These are phyloP conservation scores for Spialia ferax DNA, from an alignment of 2,888 invertebrate species.

Conservation along the genomic window DNA sequence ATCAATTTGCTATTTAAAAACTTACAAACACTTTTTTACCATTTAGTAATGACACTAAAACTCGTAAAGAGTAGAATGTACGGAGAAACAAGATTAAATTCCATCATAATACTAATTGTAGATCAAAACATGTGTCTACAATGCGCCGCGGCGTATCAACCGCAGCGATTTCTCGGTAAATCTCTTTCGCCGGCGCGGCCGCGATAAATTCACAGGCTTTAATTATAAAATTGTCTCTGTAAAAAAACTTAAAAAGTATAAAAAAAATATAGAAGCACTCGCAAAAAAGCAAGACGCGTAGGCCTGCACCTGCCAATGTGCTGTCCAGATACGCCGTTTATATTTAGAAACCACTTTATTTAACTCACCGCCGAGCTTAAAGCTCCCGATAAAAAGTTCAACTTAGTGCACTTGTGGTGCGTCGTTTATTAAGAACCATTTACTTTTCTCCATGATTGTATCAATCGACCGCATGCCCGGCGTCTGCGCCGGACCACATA, in stretches of 20 bases:
- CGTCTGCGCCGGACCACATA: conserved; percentile 53
- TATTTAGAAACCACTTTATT: conserved; percentile 86
- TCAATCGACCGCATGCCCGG: conserved; percentile 67
- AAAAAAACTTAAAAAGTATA: conserved; percentile 62
- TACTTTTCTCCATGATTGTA: conserved; percentile 81
- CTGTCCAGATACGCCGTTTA: conserved; percentile 83
- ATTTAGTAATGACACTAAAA: background rate
- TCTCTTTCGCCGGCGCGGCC: conserved; percentile 51
- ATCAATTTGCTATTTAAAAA: too few relatives aligned
- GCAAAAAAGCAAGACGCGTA: conserved; percentile 71
- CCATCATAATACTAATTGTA: conserved; percentile 57
- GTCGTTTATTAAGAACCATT: conserved; percentile 80
- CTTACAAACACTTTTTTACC: too few relatives aligned
- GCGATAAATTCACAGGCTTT: conserved; percentile 73
- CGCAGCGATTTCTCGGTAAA: conserved; percentile 62
- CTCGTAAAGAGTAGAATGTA: background rate
- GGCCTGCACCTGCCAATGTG: conserved; percentile 82
- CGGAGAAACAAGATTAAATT: conserved; percentile 45
- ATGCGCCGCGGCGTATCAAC: conserved; percentile 58
- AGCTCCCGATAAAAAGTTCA: conserved; percentile 80
- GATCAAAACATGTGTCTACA: conserved; percentile 26
- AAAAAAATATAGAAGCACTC: conserved; percentile 53
- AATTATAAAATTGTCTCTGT: conserved; percentile 81
- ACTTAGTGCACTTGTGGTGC: conserved; percentile 74
- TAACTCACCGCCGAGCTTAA: conserved; percentile 80